Evolutionary conservation across 2,113 vertebrate genomes (phyloP), one percentile per base, ranked within the genome.

Genomic region (Ceuthmochares aereus): DNA sequence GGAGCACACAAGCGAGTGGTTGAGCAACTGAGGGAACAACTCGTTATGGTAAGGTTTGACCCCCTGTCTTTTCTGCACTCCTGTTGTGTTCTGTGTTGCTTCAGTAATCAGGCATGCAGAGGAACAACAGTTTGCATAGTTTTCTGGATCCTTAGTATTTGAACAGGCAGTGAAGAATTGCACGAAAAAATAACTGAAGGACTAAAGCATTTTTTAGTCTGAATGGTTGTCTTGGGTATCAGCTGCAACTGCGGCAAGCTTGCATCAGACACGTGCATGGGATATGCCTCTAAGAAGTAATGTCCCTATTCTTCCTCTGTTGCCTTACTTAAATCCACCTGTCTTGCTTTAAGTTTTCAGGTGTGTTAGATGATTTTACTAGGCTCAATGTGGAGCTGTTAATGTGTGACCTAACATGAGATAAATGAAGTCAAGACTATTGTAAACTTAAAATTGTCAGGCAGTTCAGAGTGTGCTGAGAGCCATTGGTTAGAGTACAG

Each of bases 1-100:
- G 98, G 98, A 96, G 99, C 99, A 34, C 99, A 99, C 96, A 99
- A 99, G 89, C 98, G 80, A 34, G 98, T 99, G 51, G 98, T 99
- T 13, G 87, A 98, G 30, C 99, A 99, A 79, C 98, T 99, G 26
- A 98, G 98, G 88, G 98, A 99, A 27, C 99, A 99, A 72, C 98
- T 99, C 43, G 97, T 67, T 49, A 97, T 99, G 99, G 99, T 99
- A 96, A 98, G 99, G 62, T 87, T 19, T 52, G 36, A 74, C n/a
- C 27, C 5, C 2, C 29, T 29, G 7, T 54, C 26, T 63, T 90
- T 30, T 75, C 52, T 82, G 52, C 45, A 34, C 42, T 30, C 11
- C 37, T 56, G 0, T 45, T 36, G 32, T 62, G 69, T 73, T 75
- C 15, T 18, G 59, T 34, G 10, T 64, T 56, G 30, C 60, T 36